These are phyloP conservation scores for Callinectes sapidus DNA, from an alignment of 2,888 invertebrate species.

Conservation along the genomic window DNA sequence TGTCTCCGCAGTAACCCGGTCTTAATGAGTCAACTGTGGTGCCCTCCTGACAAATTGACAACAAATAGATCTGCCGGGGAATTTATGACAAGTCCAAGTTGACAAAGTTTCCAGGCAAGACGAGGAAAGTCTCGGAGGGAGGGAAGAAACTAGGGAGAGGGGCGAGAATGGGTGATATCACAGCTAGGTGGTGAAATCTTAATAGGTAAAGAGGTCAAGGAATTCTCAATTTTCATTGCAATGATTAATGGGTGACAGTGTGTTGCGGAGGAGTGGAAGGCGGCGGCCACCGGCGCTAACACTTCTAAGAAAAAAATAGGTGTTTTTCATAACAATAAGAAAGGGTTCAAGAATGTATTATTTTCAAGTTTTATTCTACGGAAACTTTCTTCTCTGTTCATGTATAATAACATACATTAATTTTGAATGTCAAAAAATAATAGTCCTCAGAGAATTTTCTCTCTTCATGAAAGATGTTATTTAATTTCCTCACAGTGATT, in stretches of 20 bases:
- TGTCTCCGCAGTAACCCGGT: constrained; percentile 58
- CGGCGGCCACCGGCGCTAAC: background rate
- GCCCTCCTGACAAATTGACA: constrained; percentile 67
- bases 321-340: background rate
- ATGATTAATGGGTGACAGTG: constrained; percentile 45
- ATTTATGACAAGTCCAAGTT: constrained; percentile 57
- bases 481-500: too few relatives aligned
- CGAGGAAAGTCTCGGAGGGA: background rate
- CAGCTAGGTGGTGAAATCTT: constrained; percentile 39
- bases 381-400: constrained; percentile 22
- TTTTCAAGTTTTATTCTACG: constrained; percentile 14
- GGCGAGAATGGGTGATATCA: background rate
- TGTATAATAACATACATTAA: background rate
- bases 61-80: constrained; percentile 57
- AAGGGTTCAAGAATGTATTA: background rate
- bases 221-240: constrained; percentile 33
- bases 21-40: constrained; percentile 64
- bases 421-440: background rate
- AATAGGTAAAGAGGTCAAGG: constrained; percentile 34
- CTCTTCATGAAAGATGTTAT: background rate
- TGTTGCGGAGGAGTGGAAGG: constrained; percentile 4
- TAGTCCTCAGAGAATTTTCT: background rate
- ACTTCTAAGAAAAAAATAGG: background rate
- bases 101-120: constrained; percentile 38
- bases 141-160: background rate